Conservation (phyloP, 2,888 invertebrate genomes). For the Ichneumoninae sp. region DNA sequence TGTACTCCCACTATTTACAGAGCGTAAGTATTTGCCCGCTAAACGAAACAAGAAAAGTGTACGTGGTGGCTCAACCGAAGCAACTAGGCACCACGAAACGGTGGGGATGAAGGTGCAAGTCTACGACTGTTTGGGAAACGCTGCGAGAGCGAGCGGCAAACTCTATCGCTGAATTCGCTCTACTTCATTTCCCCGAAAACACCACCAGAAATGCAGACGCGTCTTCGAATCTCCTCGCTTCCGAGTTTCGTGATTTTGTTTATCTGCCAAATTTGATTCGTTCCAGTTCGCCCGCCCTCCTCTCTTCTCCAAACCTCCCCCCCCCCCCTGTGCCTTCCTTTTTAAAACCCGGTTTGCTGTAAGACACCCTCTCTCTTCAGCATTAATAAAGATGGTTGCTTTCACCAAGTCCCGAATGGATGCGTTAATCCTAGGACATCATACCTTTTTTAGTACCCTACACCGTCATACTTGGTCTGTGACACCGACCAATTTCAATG, state of each 20-base stretch:
- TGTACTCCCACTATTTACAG: slow-evolving; percentile 63
- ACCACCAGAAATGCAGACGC: not conserved
- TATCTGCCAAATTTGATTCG: slow-evolving; percentile 71
- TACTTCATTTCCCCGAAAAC: not conserved
- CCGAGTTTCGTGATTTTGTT: slow-evolving; percentile 73
- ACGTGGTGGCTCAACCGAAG: slow-evolving; percentile 29
- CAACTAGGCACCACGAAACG: not conserved
- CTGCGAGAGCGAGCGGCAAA: slow-evolving; percentile 47
- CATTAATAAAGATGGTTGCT: no score
- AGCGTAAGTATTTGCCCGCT: slow-evolving; percentile 59
- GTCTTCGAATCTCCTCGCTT: not conserved
- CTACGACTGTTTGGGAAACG: slow-evolving; percentile 11
- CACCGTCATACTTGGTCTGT: no score
- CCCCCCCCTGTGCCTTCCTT: slow-evolving; percentile 15
- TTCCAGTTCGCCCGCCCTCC: slow-evolving; percentile 62
- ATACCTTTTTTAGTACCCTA: no score
- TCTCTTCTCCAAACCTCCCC: no score
- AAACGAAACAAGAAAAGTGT: slow-evolving; percentile 64
- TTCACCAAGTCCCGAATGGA: no score
- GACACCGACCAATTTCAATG: no score
- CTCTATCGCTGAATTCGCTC: slow-evolving; percentile 48
- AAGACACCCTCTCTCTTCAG: not conserved
- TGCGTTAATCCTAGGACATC: no score
- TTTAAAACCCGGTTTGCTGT: slow-evolving; percentile 11
- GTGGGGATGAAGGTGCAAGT: slow-evolving; percentile 2